Conservation (phyloP, 2,113 vertebrate species). For the Colistium nudipinnis region DNA sequence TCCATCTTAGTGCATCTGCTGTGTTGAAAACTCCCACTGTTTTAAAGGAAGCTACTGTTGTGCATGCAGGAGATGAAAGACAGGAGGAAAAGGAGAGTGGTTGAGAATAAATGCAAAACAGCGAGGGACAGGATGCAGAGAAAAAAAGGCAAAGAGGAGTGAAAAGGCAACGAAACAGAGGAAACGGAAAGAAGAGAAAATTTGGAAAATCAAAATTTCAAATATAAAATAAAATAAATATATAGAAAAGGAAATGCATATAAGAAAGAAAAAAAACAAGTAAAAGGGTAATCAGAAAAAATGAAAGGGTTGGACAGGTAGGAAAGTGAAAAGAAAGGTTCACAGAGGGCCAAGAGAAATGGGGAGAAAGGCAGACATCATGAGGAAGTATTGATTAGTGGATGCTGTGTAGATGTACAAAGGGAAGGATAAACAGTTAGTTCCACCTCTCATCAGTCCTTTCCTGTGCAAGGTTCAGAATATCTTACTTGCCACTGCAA, state of each 20-base stretch:
- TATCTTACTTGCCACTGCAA: background rate
- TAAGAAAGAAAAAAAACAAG: background rate
- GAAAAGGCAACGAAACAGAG: background rate
- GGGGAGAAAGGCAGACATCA: constrained; percentile 29
- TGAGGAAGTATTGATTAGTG: constrained; percentile 49
- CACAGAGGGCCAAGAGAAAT: background rate
- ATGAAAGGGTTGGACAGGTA: constrained; percentile 16
- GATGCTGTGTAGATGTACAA: constrained; percentile 19
- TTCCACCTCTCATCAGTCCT: constrained; percentile 24
- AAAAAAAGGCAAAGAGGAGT: background rate
- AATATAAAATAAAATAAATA: too few species aligned
- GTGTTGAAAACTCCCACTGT: constrained; percentile 73
- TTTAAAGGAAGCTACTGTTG: constrained; percentile 62
- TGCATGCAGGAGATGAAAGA: constrained; percentile 52
- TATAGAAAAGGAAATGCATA: too few species aligned
- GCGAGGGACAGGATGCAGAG: background rate
- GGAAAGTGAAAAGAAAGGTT: background rate
- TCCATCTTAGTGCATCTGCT: constrained; percentile 70
- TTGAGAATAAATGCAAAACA: constrained; percentile 12
- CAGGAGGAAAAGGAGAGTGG: constrained; percentile 39
- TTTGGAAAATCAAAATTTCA: background rate
- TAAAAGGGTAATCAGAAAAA: background rate
- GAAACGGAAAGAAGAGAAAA: background rate
- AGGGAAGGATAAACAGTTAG: constrained; percentile 29
- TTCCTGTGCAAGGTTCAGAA: constrained; percentile 1